These are phyloP conservation scores for Nemotelus nigrinus DNA, from an alignment of 2,888 invertebrate genomes.

Conservation along the genomic window DNA sequence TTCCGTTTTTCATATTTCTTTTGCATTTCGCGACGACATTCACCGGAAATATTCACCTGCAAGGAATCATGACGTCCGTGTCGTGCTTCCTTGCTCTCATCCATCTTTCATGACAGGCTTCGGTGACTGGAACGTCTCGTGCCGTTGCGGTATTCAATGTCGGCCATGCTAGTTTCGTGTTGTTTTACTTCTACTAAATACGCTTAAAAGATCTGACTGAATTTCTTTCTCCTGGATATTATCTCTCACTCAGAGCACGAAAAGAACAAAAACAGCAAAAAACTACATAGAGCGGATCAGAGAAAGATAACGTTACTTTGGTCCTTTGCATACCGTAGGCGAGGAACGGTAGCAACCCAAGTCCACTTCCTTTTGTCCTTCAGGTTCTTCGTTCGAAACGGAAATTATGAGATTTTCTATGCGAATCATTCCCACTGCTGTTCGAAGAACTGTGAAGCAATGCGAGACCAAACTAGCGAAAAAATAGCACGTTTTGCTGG, in stretches of 20 bases:
- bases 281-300: conserved; percentile 1
- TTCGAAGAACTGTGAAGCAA: background rate
- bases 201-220: conserved; percentile 34
- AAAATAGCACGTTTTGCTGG: background rate
- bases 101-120: conserved; percentile 8
- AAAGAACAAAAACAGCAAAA: background rate
- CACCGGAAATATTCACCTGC: conserved; percentile 37
- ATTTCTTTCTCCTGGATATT: background rate
- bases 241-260: conserved; percentile 17
- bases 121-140: conserved; percentile 8
- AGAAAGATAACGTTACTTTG: conserved; percentile 18
- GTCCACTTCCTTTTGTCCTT: conserved; percentile 8
- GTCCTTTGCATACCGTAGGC: conserved; percentile 15
- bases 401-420: conserved; percentile 22
- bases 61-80: conserved; percentile 30
- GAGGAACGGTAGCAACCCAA: conserved; percentile 13
- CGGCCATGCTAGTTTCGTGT: background rate
- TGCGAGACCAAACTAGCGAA: background rate
- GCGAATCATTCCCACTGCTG: background rate
- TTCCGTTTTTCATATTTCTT: conserved; percentile 34
- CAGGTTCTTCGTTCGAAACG: background rate
- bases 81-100: conserved; percentile 19
- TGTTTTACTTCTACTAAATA: conserved; percentile 7
- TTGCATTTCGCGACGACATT: conserved; percentile 23
- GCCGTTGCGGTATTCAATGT: background rate